Percentiles rank a stretch among this genome's conserved stretches.
These are phyloP conservation scores for Pyrocoelia pectoralis DNA, from an alignment of 2,888 invertebrate species.

Conservation along the genomic window DNA sequence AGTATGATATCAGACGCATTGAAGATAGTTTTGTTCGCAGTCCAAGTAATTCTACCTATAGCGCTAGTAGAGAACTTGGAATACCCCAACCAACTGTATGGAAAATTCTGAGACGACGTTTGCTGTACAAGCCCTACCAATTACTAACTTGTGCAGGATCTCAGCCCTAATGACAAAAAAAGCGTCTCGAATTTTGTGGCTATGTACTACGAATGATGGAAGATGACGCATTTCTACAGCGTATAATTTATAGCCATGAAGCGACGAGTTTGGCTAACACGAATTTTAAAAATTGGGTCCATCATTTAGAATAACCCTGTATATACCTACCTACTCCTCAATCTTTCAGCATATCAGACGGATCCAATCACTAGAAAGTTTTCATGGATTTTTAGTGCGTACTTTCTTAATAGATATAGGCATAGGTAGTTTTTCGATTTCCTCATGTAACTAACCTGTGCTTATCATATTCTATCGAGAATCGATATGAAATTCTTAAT, in stretches of 20 bases:
- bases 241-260: background rate
- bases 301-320: no score
- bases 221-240: constrained; percentile 3
- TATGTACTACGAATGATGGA: background rate
- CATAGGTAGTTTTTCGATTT: no score
- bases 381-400: no score
- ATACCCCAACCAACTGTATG: constrained; percentile 14
- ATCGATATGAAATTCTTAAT: no score
- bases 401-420: no score
- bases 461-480: no score
- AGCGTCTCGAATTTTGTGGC: background rate
- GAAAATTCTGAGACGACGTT: constrained; percentile 3
- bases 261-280: no score
- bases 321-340: no score
- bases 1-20: background rate
- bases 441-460: no score
- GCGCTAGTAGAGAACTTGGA: constrained; percentile 5
- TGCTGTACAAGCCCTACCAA: constrained; percentile 9
- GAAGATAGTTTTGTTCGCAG: background rate
- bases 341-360: no score
- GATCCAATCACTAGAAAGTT: no score
- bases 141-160: constrained; percentile 13
- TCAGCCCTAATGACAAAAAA: constrained; percentile 8
- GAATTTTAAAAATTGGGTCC: no score
- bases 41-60: constrained; percentile 3